These are phyloP conservation scores for Drosophila pseudotalamancana DNA, from an alignment of 2,888 invertebrate species.

Conservation along the genomic window DNA sequence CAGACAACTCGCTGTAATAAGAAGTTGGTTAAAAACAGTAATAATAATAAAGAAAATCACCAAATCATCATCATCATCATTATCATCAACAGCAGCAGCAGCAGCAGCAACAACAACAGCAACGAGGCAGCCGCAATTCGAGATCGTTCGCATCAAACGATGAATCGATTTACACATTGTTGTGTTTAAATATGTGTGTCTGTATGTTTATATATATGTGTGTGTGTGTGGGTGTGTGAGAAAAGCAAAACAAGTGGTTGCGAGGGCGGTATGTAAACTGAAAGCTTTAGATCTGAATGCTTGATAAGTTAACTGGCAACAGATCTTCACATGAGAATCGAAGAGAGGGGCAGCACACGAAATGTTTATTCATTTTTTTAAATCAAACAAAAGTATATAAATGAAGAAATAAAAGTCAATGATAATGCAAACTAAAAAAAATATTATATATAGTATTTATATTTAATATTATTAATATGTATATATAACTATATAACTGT, in stretches of 20 bases:
- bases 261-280: constrained; percentile 43
- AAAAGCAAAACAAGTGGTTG: constrained; percentile 34
- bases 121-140: constrained; percentile 31
- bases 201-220: constrained; percentile 4
- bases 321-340: neutral
- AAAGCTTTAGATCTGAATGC: constrained; percentile 10
- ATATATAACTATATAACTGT: too few relatives aligned
- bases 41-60: constrained; percentile 80
- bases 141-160: constrained; percentile 67
- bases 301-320: constrained; percentile 1
- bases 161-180: constrained; percentile 80
- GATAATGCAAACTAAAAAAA: neutral
- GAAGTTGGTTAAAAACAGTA: constrained; percentile 81
- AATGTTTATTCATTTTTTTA: neutral
- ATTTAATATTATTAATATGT: too few relatives aligned
- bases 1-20: constrained; percentile 74
- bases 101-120: constrained; percentile 19
- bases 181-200: constrained; percentile 12
- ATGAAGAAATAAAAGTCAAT: neutral
- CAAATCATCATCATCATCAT: constrained; percentile 78
- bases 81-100: constrained; percentile 48
- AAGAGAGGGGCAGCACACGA: neutral
- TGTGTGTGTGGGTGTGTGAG: constrained; percentile 19
- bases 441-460: too few relatives aligned
- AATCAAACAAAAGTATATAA: neutral